Base-by-base conservation (phyloP, 2,797 vertebrate species). In the Sebastes taczanowskii region DNA sequence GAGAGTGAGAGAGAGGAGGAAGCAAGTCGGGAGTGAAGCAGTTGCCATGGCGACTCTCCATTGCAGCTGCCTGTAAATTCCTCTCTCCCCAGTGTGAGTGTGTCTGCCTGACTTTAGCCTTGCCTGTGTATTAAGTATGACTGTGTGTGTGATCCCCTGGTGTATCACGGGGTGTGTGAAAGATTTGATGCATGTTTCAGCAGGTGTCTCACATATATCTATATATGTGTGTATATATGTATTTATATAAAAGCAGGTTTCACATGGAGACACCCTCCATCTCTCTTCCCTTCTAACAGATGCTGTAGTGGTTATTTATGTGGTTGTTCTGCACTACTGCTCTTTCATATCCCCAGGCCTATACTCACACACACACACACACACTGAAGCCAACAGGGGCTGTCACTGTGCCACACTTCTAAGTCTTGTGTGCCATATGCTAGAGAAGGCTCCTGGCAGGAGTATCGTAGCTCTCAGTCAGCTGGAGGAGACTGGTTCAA, bases 1-100 rank as follows among this genome's bases (percentile, higher is more conserved):
- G 71, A 58, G 72, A 22, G 64, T 10, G 71, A 58, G 71, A 66
- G 61, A 58, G 60, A 56, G 82, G 67, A 11, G 55, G 81, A 74
- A 76, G 88, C 68, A 81, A 93, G 91, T 87, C 71, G 78, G 90
- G 90, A 93, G 85, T 91, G 90, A 94, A 92, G 89, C 94, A 95
- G 95, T 95, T 95, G 93, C 93, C 92, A 94, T 95, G 83, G 93
- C 59, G 84, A 95, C 91, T 78, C 72, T 88, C 84, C 83, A 80
- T 88, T 88, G 92, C 92, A 91, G 93, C 90, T 92, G 85, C 81
- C 85, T 94, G 83, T 90, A 78, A 82, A 79, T 86, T 85, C 84
- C 76, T 82, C 64, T 63, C 83, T 85, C 80, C 71, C 73, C 63
- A 18, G 71, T 80, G 82, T 63, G 84, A 69, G 78, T 78, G 78